These are phyloP conservation scores for Molossus alvarezi DNA, from an alignment of 2,797 vertebrate genomes.

Conservation along the genomic window DNA sequence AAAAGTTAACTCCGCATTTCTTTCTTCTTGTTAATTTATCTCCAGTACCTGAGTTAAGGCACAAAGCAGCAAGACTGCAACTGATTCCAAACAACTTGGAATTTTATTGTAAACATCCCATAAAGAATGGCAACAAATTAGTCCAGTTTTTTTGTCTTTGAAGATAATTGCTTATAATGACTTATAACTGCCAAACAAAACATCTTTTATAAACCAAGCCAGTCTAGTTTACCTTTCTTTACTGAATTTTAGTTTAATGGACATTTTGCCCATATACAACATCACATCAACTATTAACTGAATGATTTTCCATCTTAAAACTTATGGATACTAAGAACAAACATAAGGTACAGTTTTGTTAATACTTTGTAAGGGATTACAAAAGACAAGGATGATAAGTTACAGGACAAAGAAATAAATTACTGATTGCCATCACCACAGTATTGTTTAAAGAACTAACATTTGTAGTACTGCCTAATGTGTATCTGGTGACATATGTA, in stretches of 20 bases:
- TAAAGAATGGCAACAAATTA: conserved; percentile 80
- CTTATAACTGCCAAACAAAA: conserved; percentile 79
- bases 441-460: conserved; percentile 84
- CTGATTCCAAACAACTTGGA: conserved; percentile 80
- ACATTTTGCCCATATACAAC: conserved; percentile 67
- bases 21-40: conserved; percentile 71
- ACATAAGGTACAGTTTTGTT: conserved; percentile 81
- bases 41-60: conserved; percentile 78
- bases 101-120: conserved; percentile 75
- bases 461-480: conserved; percentile 81
- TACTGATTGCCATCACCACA: conserved; percentile 87
- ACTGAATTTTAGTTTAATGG: conserved; percentile 73
- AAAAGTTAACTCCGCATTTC: conserved; percentile 68
- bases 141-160: conserved; percentile 71
- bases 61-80: conserved; percentile 85
- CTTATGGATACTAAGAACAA: conserved; percentile 75
- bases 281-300: conserved; percentile 69
- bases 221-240: conserved; percentile 61
- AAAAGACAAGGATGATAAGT: conserved; percentile 84
- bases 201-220: conserved; percentile 77
- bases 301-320: conserved; percentile 63
- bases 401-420: conserved; percentile 87
- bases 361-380: conserved; percentile 84
- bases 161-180: conserved; percentile 77
- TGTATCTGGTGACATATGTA: conserved; percentile 77